These are phyloP conservation scores for Anolis sagrei DNA, from an alignment of 2,113 vertebrate species.

Conservation along the genomic window DNA sequence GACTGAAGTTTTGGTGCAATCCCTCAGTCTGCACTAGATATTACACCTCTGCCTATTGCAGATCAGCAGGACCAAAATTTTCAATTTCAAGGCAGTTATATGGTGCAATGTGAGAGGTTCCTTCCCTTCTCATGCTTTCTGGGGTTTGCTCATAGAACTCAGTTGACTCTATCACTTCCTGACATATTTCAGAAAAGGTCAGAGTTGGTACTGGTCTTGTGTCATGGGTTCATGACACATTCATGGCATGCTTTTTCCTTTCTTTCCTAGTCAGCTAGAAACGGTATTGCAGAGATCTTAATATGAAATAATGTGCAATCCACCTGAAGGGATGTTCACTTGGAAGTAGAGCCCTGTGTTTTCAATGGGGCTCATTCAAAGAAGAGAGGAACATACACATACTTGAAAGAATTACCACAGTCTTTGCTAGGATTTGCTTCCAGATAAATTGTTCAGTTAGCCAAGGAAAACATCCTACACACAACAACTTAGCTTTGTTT, in stretches of 20 bases:
- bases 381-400: too few species aligned
- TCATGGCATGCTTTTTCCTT: neutral
- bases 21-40: too few species aligned
- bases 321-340: too few species aligned
- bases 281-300: too few species aligned
- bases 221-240: neutral
- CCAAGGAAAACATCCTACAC: neutral
- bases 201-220: neutral
- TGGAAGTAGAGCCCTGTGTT: neutral
- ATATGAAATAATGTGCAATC: too few species aligned
- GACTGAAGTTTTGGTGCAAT: neutral
- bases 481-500: constrained; percentile 43
- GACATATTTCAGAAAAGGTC: neutral
- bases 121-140: neutral
- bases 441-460: neutral
- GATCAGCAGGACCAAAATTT: neutral
- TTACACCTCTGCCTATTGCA: neutral
- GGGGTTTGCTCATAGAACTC: neutral
- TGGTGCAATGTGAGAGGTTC: neutral
- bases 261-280: neutral
- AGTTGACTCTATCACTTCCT: neutral
- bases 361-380: constrained; percentile 28
- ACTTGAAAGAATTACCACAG: neutral
- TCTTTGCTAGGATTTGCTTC: constrained; percentile 28
- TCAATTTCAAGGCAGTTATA: neutral